These are phyloP conservation scores for Oncorhynchus tshawytscha DNA, from an alignment of 2,113 vertebrate genomes.

Conservation along the genomic window DNA sequence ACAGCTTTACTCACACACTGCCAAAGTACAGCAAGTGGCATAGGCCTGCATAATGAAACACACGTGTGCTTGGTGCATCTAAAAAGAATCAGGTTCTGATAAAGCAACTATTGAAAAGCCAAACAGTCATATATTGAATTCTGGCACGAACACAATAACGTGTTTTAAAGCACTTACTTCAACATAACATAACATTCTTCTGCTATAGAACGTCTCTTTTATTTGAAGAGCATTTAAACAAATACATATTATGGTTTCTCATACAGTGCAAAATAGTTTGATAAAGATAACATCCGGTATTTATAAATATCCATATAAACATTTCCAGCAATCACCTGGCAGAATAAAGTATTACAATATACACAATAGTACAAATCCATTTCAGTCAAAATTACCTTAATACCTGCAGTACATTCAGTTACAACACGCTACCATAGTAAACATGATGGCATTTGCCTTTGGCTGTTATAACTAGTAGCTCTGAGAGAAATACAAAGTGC, in stretches of 20 bases:
- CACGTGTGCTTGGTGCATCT: slow-evolving; percentile 50
- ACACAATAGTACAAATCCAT: slow-evolving; percentile 68
- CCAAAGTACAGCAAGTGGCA: slow-evolving; percentile 60
- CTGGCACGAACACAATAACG: slow-evolving; percentile 69
- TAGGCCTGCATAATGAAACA: slow-evolving; percentile 40
- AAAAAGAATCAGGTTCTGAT: slow-evolving; percentile 34
- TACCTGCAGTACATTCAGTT: slow-evolving; percentile 73
- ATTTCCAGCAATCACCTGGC: slow-evolving; percentile 49
- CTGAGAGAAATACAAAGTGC: slow-evolving; percentile 67
- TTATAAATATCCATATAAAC: slow-evolving; percentile 67
- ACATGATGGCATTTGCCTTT: slow-evolving; percentile 53
- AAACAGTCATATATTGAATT: slow-evolving; percentile 65
- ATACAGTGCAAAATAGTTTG: slow-evolving; percentile 68
- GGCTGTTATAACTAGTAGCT: slow-evolving; percentile 58
- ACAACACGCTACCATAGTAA: slow-evolving; percentile 63
- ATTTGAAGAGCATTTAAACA: slow-evolving; percentile 21
- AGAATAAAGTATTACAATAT: slow-evolving; percentile 39
- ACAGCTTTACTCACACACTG: slow-evolving; percentile 57
- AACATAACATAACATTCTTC: slow-evolving; percentile 57
- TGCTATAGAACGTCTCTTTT: slow-evolving; percentile 54
- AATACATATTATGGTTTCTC: slow-evolving; percentile 50
- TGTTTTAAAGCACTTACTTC: slow-evolving; percentile 65
- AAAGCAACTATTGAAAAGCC: slow-evolving; percentile 33
- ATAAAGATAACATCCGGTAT: slow-evolving; percentile 46
- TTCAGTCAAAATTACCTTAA: slow-evolving; percentile 66